A percentile compares a stretch with the other conserved stretches of the same genome.
Evolutionary conservation across 2,888 invertebrate species (phyloP).

Genomic region (Phrixothrix hirtus): DNA sequence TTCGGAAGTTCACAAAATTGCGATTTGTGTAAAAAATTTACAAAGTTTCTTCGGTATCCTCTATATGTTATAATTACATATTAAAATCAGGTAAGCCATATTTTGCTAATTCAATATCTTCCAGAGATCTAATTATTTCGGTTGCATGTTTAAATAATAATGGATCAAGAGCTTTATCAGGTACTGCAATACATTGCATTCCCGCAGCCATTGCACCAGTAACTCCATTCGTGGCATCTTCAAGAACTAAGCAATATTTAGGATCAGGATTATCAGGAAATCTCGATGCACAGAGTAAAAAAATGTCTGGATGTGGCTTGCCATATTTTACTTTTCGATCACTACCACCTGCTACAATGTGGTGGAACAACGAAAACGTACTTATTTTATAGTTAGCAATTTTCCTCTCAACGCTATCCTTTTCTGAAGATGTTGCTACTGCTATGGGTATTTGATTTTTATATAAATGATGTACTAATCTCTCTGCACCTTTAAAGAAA

Average conservation of each 20-base stretch:
- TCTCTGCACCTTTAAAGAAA: constrained; percentile 72
- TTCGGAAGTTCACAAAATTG: no score
- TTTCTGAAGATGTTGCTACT: constrained; percentile 84
- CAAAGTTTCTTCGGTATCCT: no score
- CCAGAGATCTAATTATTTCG: constrained; percentile 70
- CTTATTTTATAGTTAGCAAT: constrained; percentile 66
- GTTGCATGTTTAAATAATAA: constrained; percentile 65
- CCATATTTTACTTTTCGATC: constrained; percentile 84
- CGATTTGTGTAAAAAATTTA: no score
- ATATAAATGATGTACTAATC: constrained; percentile 75
- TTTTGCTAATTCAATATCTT: constrained; percentile 77
- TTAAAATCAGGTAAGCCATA: constrained; percentile 82
- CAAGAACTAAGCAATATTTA: constrained; percentile 79
- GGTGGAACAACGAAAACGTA: constrained; percentile 71
- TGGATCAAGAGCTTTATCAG: constrained; percentile 62
- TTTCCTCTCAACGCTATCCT: constrained; percentile 73
- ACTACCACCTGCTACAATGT: constrained; percentile 78
- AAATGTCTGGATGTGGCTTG: constrained; percentile 90
- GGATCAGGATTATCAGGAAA: constrained; percentile 71
- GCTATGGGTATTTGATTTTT: constrained; percentile 78
- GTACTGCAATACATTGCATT: constrained; percentile 87
- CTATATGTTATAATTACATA: no score
- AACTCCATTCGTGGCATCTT: constrained; percentile 91
- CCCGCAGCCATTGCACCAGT: constrained; percentile 75
- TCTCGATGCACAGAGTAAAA: constrained; percentile 73